Conservation (phyloP, 1,140 invertebrate genomes). For the Rhizoglyphus robini region DNA sequence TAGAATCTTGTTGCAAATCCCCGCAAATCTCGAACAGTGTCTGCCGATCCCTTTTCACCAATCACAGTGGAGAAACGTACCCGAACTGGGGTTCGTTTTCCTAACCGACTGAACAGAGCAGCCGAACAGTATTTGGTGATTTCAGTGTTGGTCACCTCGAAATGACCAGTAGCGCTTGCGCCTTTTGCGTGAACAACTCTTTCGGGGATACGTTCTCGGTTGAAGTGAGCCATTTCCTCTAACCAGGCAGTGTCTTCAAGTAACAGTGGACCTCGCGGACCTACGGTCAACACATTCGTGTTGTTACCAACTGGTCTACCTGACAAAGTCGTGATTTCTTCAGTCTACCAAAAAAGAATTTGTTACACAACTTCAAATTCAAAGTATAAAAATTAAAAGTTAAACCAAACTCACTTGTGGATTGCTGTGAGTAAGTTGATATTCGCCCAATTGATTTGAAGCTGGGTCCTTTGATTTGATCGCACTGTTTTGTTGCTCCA, state of each 20-base stretch:
- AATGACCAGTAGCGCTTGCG: slow-evolving; percentile 91
- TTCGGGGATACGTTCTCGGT: slow-evolving; percentile 84
- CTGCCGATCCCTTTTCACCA: slow-evolving; percentile 77
- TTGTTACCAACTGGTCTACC: slow-evolving; percentile 69
- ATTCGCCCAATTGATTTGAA: slow-evolving; percentile 51
- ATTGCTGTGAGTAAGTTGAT: slow-evolving; percentile 48
- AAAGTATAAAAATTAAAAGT: background rate
- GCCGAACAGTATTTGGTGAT: slow-evolving; percentile 71
- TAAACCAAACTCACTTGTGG: background rate
- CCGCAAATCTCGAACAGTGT: slow-evolving; percentile 73
- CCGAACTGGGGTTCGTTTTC: slow-evolving; percentile 66
- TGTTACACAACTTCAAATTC: background rate
- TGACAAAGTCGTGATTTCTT: slow-evolving; percentile 46
- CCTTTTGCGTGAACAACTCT: slow-evolving; percentile 96
- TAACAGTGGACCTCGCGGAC: slow-evolving; percentile 72
- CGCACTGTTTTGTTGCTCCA: too few species aligned
- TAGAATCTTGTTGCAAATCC: slow-evolving; percentile 94
- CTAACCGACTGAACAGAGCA: slow-evolving; percentile 62
- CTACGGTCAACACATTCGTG: slow-evolving; percentile 61
- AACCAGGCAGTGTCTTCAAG: slow-evolving; percentile 70
- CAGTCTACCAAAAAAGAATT: background rate
- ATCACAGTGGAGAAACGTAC: slow-evolving; percentile 71
- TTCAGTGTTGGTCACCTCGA: slow-evolving; percentile 54
- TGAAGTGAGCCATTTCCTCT: slow-evolving; percentile 78
- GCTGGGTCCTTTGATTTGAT: slow-evolving; percentile 43